Percentiles rank a stretch among this genome's conserved stretches.
Conservation (phyloP, 1,140 invertebrate species). For the Atta colombica region DNA sequence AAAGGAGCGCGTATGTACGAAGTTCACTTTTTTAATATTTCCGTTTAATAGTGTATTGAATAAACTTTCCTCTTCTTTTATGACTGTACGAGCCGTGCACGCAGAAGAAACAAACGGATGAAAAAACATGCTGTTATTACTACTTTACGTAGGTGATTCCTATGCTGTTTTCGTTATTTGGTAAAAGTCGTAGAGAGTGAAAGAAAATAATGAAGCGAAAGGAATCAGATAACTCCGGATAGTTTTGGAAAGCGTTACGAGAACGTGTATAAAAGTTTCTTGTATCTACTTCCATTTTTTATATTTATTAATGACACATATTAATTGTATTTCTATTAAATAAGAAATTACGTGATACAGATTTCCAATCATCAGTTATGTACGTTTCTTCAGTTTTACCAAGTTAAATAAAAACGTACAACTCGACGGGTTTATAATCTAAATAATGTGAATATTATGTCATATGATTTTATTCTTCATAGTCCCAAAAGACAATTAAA, state of each 20-base stretch:
- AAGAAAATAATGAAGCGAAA: neutral
- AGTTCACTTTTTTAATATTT: constrained; percentile 16
- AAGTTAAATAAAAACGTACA: neutral
- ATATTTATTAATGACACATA: no score
- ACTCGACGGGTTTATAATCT: neutral
- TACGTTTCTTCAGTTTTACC: neutral
- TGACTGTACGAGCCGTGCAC: neutral
- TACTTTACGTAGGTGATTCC: neutral
- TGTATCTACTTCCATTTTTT: no score
- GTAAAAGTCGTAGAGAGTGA: neutral
- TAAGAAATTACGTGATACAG: no score
- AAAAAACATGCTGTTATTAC: neutral
- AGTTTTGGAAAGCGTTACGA: neutral
- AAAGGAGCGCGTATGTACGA: neutral
- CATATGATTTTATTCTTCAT: neutral
- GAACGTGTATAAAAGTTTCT: neutral
- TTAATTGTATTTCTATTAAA: no score
- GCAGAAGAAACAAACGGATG: neutral
- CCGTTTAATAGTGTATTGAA: neutral
- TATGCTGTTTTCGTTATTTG: neutral
- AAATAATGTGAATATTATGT: neutral
- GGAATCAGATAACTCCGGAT: neutral
- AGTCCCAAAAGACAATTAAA: neutral
- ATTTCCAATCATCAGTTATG: neutral
- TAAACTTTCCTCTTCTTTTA: neutral